phyloP scores from a whole-genome alignment of 2,113 vertebrate species.

The Geococcyx californianus region DNA sequence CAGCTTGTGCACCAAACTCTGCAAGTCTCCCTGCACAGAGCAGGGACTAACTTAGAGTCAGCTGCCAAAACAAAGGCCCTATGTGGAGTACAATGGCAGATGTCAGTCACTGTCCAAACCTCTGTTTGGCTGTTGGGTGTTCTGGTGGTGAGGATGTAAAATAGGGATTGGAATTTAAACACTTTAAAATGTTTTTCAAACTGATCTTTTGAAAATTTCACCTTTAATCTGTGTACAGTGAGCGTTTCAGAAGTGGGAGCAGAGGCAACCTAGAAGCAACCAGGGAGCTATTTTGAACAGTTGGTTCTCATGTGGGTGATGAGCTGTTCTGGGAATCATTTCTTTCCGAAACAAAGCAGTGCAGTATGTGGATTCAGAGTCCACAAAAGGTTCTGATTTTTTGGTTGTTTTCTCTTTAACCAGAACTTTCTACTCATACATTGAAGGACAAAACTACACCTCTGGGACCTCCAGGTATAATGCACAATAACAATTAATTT shows the following conservation, averaged over 20 bases:
- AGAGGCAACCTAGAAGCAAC: background rate
- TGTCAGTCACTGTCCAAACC: background rate
- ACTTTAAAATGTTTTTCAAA: background rate
- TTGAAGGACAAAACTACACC: background rate
- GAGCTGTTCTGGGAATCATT: background rate
- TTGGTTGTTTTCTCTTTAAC: background rate
- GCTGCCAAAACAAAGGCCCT: background rate
- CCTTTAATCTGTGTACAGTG: rapidly evolving
- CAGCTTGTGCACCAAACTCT: background rate
- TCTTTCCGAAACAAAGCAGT: background rate
- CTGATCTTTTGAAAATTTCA: background rate
- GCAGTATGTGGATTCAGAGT: background rate
- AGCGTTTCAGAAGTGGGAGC: background rate
- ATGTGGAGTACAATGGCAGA: rapidly evolving
- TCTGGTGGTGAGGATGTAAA: background rate
- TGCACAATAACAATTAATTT: background rate
- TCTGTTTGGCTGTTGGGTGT: background rate
- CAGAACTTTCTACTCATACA: background rate
- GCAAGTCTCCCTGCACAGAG: background rate
- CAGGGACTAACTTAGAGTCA: background rate
- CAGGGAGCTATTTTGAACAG: background rate
- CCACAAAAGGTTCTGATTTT: background rate
- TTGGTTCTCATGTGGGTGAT: background rate
- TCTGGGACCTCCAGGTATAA: background rate
- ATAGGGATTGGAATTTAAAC: background rate